phyloP scores from a whole-genome alignment of 2,113 vertebrate species.

The Natator depressus region DNA sequence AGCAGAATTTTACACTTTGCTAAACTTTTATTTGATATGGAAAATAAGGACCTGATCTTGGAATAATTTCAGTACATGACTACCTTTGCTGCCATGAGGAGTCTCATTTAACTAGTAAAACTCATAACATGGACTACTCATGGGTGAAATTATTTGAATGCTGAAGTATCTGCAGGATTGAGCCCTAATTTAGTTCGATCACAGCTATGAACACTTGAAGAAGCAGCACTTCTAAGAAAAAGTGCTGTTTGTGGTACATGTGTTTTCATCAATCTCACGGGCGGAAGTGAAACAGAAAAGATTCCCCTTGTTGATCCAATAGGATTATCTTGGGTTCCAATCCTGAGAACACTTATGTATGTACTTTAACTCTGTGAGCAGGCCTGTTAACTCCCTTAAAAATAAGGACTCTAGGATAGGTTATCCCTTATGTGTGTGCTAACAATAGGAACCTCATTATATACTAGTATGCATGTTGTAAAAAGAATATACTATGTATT shows the following conservation, averaged over 20 bases:
- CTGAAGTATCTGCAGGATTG: neutral
- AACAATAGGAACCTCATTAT: neutral
- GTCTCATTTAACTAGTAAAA: neutral
- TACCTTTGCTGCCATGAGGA: neutral
- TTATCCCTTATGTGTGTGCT: neutral
- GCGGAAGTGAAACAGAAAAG: neutral
- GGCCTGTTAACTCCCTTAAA: neutral
- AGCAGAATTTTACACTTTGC: neutral
- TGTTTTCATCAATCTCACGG: neutral
- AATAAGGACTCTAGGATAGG: neutral
- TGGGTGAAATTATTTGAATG: neutral
- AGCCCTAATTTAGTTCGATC: neutral
- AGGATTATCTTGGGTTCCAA: neutral
- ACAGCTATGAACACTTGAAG: neutral
- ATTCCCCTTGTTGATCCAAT: neutral
- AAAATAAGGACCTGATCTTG: neutral
- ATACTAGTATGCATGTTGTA: neutral
- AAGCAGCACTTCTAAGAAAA: neutral
- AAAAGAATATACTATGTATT: neutral
- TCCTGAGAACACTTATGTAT: neutral
- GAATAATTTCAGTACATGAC: neutral
- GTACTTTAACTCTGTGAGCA: neutral
- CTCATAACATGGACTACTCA: neutral
- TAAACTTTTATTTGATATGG: neutral
- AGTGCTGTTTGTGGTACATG: neutral